Conservation (phyloP, 2,797 vertebrate genomes). For the Peromyscus eremicus region DNA sequence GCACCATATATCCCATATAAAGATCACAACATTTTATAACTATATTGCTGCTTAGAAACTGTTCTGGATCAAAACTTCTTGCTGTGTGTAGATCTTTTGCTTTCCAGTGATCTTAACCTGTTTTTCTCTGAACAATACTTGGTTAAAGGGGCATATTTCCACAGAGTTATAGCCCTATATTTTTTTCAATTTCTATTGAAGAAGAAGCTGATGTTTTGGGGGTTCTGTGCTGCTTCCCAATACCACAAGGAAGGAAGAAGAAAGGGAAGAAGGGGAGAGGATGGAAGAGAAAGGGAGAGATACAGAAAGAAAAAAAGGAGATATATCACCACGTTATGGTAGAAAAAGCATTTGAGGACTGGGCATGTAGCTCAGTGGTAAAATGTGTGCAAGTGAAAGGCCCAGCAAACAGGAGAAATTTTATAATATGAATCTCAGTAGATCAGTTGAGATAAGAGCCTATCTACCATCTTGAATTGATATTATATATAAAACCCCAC, state of each 20-base stretch:
- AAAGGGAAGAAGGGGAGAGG: background rate
- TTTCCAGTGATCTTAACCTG: slow-evolving; percentile 27
- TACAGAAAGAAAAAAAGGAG: background rate
- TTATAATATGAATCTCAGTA: slow-evolving; percentile 53
- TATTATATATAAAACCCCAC: slow-evolving; percentile 23
- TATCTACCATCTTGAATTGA: background rate
- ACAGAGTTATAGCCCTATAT: background rate
- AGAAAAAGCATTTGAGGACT: slow-evolving; percentile 10
- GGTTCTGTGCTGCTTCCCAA: background rate
- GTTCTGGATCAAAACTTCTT: slow-evolving; percentile 59
- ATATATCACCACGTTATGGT: background rate
- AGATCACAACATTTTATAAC: slow-evolving; percentile 63
- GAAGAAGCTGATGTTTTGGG: background rate
- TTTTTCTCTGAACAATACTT: slow-evolving; percentile 64
- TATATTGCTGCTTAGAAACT: slow-evolving; percentile 63
- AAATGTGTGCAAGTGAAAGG: background rate
- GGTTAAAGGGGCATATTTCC: slow-evolving; percentile 45
- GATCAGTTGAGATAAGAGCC: slow-evolving; percentile 19
- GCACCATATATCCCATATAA: slow-evolving; percentile 53
- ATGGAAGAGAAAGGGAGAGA: background rate
- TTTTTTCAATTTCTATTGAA: background rate
- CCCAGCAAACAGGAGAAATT: background rate
- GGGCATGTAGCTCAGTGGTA: background rate
- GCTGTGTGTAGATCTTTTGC: background rate
- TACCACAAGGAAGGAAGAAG: background rate